phyloP scores from a whole-genome alignment of 2,888 invertebrate species.

The Doris montereyensis region DNA sequence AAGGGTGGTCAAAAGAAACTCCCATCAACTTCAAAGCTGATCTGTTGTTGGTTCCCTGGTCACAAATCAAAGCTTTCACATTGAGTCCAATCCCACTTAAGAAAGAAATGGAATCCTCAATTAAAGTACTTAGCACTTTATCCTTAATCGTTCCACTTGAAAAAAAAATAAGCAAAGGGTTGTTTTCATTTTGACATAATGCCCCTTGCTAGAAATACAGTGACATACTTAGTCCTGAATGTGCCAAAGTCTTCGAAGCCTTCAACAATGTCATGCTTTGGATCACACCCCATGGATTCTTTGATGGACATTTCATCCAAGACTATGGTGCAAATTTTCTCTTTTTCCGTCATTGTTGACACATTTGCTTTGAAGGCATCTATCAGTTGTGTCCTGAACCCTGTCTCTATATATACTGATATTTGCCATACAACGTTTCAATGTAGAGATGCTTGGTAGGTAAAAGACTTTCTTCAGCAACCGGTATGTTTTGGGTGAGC shows the following conservation, averaged over 20 bases:
- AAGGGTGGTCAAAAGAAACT: no score
- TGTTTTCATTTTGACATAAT: conserved; percentile 5
- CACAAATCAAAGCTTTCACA: no score
- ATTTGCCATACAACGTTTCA: no score
- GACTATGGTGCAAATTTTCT: conserved; percentile 9
- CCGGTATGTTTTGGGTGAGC: no score
- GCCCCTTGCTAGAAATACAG: conserved; percentile 14
- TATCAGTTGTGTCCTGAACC: no score
- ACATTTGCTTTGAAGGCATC: no score
- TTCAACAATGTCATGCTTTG: neutral
- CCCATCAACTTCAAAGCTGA: no score
- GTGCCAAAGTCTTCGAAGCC: conserved; percentile 22
- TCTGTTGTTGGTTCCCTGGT: no score
- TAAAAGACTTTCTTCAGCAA: no score
- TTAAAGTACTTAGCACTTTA: neutral
- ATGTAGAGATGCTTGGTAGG: no score
- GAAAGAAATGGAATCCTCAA: neutral
- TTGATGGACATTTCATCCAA: conserved; percentile 26
- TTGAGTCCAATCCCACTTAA: no score
- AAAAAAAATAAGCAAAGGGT: conserved; percentile 2
- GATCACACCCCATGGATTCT: neutral
- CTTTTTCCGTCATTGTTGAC: neutral
- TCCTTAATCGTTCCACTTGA: conserved; percentile 1
- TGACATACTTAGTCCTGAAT: neutral
- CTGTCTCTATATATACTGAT: no score